Evolutionary conservation across 2,888 invertebrate species (phyloP).

Genomic region (Stictocephala bisonia): DNA sequence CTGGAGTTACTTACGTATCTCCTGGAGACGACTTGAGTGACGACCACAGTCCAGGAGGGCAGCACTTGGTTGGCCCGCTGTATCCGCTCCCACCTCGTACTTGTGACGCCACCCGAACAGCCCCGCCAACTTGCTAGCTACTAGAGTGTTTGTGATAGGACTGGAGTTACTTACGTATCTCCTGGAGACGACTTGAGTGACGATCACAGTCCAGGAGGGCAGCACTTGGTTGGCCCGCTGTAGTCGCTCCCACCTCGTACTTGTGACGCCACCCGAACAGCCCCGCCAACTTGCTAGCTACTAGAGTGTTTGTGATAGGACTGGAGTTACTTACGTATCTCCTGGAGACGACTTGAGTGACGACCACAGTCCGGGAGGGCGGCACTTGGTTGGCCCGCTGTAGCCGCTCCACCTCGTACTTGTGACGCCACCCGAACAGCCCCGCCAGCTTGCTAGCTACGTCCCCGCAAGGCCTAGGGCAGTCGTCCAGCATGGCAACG

Average conservation of each 20-base stretch:
- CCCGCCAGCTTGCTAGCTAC: constrained; percentile 81
- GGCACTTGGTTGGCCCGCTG: constrained; percentile 67
- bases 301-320: no score
- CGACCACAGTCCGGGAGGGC: constrained; percentile 23
- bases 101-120: constrained; percentile 85
- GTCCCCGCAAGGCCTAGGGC: constrained; percentile 70
- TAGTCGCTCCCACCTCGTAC: constrained; percentile 81
- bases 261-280: constrained; percentile 85
- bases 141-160: no score
- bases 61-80: constrained; percentile 67
- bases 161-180: constrained; percentile 41
- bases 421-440: constrained; percentile 83
- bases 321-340: constrained; percentile 27
- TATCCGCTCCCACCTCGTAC: constrained; percentile 81
- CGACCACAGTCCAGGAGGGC: constrained; percentile 24
- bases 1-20: constrained; percentile 41
- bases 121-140: constrained; percentile 80
- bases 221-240: constrained; percentile 67
- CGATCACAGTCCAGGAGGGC: constrained; percentile 21
- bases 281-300: constrained; percentile 80
- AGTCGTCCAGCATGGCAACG: constrained; percentile 61
- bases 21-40: constrained; percentile 39
- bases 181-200: constrained; percentile 39
- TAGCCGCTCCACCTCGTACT: constrained; percentile 81
- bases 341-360: constrained; percentile 39